Base-by-base conservation (phyloP, 2,797 vertebrate genomes). In the Aplochiton taeniatus region DNA sequence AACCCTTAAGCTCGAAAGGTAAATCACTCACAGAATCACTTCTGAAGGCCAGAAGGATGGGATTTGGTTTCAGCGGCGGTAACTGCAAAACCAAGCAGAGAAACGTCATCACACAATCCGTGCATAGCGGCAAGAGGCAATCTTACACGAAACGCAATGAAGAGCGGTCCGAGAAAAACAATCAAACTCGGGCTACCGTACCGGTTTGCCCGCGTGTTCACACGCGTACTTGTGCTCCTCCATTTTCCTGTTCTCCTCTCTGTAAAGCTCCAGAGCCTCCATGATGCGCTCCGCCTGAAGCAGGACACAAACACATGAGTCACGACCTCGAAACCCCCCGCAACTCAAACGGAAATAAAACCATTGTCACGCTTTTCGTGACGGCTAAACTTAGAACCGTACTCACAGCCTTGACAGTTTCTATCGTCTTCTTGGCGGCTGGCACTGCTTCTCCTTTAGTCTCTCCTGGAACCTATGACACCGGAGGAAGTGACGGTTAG, bases 371-470 rank as follows among this genome's bases (percentile, higher is more conserved):
- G 19, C 4, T 41, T 31, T 31, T 6, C 14, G 8, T n/a, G 20
- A 62, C 18, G 16, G 9, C 11, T 18, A 9, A 43, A 6, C 8
- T 44, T 42, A 16, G 44, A 17, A 52, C 19, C 12, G 20, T 5
- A 93, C 95, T 94, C 87, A 99, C 98, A 61, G 95, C 95, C 94
- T 98, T 98, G 74, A 99, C 90, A 0, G 96, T 98, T 89, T 99
- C 96, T 0, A 96, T 85, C 0, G 95, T 98, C 82, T 98, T 99
- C 91, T 91, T 99, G 18, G 89, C 94, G 0, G 98, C 94, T 41
- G 96, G 94, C 5, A 94, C 96, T 0, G 80, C 92, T 66, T 98
- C 94, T 63, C 95, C 95, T 80, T 91, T 87, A 0, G 84, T 92
- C 85, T 99, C 98, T 70, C 97, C 97, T 13, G 97, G 93, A 57